These are phyloP conservation scores for Synanceia verrucosa DNA, from an alignment of 2,797 vertebrate species.

Conservation along the genomic window DNA sequence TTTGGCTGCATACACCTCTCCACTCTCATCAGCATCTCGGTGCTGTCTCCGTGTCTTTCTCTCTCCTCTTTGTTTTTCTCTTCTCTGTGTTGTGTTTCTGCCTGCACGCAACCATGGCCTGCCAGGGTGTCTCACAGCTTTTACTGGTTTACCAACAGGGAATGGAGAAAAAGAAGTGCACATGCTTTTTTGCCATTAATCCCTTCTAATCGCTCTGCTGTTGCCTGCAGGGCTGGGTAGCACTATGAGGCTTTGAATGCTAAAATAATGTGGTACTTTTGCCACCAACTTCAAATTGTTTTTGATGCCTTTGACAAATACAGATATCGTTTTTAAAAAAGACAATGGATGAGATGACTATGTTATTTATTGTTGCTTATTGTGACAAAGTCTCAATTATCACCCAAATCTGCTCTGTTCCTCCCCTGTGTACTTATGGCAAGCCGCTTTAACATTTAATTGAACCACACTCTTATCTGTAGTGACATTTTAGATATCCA, in stretches of 20 bases:
- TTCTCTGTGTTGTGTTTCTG: conserved; percentile 41
- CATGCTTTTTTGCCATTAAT: not conserved
- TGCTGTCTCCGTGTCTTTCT: conserved; percentile 25
- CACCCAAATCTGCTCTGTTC: too few species aligned
- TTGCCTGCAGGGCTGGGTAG: conserved; percentile 1
- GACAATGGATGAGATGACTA: not conserved
- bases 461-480: too few species aligned
- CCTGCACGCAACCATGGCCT: conserved; percentile 41
- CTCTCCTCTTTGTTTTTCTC: conserved; percentile 44
- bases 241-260: not conserved
- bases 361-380: not conserved
- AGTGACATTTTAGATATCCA: too few species aligned
- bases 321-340: not conserved
- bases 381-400: not conserved
- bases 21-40: conserved; percentile 44
- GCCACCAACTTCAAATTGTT: not conserved
- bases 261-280: not conserved
- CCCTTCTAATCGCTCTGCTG: not conserved
- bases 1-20: conserved; percentile 43
- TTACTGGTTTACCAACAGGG: conserved; percentile 28
- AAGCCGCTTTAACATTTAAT: too few species aligned
- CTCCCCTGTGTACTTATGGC: not conserved
- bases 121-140: conserved; percentile 11
- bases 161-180: conserved; percentile 1
- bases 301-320: not conserved